Conservation (phyloP, 64 coral and sea anemone species). For the Porites lutea region DNA sequence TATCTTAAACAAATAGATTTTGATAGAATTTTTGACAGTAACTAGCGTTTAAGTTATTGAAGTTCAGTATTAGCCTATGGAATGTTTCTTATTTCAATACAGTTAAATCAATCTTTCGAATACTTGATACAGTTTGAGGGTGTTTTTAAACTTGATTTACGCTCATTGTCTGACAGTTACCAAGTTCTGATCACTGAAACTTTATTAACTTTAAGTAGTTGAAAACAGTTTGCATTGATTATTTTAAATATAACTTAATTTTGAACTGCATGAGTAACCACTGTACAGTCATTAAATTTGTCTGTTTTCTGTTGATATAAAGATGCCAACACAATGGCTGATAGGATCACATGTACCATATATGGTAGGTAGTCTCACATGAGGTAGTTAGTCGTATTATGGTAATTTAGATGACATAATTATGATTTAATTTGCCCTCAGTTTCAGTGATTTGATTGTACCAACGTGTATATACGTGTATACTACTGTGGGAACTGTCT, state of each 20-base stretch:
- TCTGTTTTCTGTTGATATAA: background rate
- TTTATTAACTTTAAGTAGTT: slow-evolving; percentile 2
- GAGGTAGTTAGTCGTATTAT: slow-evolving; percentile 1
- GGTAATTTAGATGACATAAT: slow-evolving; percentile 14
- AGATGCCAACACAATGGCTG: slow-evolving; percentile 7
- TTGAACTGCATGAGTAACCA: background rate
- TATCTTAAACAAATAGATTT: too few species aligned
- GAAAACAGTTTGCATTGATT: background rate
- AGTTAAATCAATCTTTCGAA: background rate
- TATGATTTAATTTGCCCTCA: slow-evolving; percentile 13
- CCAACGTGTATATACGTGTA: slow-evolving; percentile 5
- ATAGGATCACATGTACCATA: slow-evolving; percentile 8
- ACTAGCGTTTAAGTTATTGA: too few species aligned
- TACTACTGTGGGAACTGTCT: background rate
- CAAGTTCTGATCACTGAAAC: slow-evolving; percentile 1
- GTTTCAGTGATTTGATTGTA: slow-evolving; percentile 16
- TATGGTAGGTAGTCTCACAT: slow-evolving; percentile 14
- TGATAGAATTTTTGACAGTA: too few species aligned
- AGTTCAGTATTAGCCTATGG: too few species aligned
- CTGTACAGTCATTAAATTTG: slow-evolving; percentile 10
- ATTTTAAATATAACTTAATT: background rate
- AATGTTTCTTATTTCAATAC: background rate
- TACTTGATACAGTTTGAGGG: slow-evolving; percentile 2
- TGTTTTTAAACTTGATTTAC: slow-evolving; percentile 18
- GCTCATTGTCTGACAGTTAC: slow-evolving; percentile 9